Percentiles rank a stretch among this genome's conserved stretches.
These are phyloP conservation scores for Serranus cabrilla DNA, from an alignment of 2,797 vertebrate genomes.

Conservation along the genomic window DNA sequence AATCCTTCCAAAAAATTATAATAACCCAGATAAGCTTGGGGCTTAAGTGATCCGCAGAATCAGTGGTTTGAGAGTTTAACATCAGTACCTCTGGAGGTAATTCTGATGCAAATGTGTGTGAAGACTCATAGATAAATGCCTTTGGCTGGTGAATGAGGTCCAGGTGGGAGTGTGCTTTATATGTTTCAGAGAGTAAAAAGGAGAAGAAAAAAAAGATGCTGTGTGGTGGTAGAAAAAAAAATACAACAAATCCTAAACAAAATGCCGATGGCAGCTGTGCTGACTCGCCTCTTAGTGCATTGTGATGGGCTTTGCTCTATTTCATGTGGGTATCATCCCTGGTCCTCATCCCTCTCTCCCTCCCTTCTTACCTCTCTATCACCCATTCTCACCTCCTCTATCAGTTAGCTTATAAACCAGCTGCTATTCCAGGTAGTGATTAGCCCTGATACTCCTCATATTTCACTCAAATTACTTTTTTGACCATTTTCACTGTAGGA, in stretches of 20 bases:
- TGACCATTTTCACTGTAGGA: conserved; percentile 37
- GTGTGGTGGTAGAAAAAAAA: conserved; percentile 44
- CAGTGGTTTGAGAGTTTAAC: conserved; percentile 87
- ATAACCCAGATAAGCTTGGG: conserved; percentile 86
- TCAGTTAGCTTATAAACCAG: conserved; percentile 43
- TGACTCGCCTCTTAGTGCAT: conserved; percentile 80
- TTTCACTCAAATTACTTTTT: conserved; percentile 42
- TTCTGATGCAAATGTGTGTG: conserved; percentile 86
- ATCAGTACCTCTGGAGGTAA: conserved; percentile 84
- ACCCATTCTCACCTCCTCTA: conserved; percentile 68
- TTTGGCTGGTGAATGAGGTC: conserved; percentile 81
- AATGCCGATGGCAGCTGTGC: conserved; percentile 76
- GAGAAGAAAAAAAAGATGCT: conserved; percentile 51
- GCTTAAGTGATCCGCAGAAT: conserved; percentile 86
- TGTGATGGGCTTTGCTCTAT: conserved; percentile 80
- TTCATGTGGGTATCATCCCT: conserved; percentile 70
- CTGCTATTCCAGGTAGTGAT: conserved; percentile 49
- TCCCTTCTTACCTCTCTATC: conserved; percentile 71
- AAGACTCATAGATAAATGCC: conserved; percentile 82
- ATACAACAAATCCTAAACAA: conserved; percentile 75
- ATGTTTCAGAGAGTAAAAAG: conserved; percentile 73
- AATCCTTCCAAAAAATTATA: conserved; percentile 86
- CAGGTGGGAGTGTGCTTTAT: conserved; percentile 83
- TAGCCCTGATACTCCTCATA: conserved; percentile 49
- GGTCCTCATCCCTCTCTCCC: conserved; percentile 68